Conservation (phyloP, 2,113 vertebrate genomes). For the Coregonus clupeaformis region DNA sequence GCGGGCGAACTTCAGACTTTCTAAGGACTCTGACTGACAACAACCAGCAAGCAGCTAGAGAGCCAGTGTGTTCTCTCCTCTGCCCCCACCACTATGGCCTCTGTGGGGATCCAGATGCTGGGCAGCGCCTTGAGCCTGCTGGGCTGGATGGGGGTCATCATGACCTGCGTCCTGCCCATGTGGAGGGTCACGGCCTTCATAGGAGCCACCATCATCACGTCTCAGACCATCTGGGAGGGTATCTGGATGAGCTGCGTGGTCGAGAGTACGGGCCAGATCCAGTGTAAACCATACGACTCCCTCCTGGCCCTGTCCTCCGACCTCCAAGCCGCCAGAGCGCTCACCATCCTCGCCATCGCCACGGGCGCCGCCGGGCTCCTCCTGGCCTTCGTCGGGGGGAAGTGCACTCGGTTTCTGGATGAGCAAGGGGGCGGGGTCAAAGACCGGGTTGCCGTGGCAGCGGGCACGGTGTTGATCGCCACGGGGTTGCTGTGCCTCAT, state of each 20-base stretch:
- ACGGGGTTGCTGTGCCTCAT: conserved; percentile 80
- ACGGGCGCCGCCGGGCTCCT: conserved; percentile 76
- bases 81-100: conserved; percentile 73
- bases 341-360: conserved; percentile 77
- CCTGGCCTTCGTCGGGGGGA: conserved; percentile 82
- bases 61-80: not conserved
- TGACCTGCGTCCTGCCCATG: conserved; percentile 84
- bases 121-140: conserved; percentile 82
- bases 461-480: conserved; percentile 74
- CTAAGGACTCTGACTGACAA: not conserved
- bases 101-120: conserved; percentile 85
- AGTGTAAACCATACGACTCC: conserved; percentile 88
- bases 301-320: conserved; percentile 79
- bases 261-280: conserved; percentile 89
- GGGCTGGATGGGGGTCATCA: conserved; percentile 83
- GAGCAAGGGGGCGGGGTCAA: conserved; percentile 67
- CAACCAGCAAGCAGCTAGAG: not conserved
- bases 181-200: conserved; percentile 88
- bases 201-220: conserved; percentile 86
- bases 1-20: not conserved
- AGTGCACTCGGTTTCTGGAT: conserved; percentile 91
- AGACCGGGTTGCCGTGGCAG: conserved; percentile 74
- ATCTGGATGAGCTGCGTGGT: conserved; percentile 95
- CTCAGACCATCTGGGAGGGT: conserved; percentile 88
- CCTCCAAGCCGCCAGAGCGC: conserved; percentile 83